Evolutionary conservation across 2,113 vertebrate species (phyloP).

Genomic region (Myocastor coypus): DNA sequence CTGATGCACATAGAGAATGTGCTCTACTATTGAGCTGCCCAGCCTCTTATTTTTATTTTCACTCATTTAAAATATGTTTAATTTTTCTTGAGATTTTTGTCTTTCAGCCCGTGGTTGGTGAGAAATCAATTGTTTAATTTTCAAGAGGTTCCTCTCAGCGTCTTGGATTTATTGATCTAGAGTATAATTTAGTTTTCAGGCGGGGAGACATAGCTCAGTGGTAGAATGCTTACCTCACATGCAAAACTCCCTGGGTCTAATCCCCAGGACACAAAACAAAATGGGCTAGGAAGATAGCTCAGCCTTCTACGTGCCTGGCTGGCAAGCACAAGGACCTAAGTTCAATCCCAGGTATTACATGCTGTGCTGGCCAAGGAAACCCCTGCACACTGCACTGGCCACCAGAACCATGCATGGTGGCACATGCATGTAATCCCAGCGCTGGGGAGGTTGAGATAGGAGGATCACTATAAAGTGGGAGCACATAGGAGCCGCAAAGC

Average conservation of each 20-base stretch:
- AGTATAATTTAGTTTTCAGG: background rate
- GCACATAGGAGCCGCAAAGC: too few relatives aligned
- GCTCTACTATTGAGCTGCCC: background rate
- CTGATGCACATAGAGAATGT: background rate
- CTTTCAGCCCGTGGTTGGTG: background rate
- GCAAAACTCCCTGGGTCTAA: background rate
- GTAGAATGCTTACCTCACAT: background rate
- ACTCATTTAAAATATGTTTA: constrained; percentile 29
- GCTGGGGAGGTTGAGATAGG: too few relatives aligned
- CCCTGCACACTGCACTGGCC: too few relatives aligned
- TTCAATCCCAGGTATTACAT: too few relatives aligned
- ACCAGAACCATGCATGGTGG: too few relatives aligned
- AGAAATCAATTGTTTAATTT: constrained; percentile 46
- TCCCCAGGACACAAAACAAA: background rate
- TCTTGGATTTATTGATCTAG: constrained; percentile 25
- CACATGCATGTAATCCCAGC: too few relatives aligned
- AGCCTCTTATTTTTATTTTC: constrained; percentile 14
- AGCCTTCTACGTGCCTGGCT: too few relatives aligned
- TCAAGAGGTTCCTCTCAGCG: background rate
- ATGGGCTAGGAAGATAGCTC: too few relatives aligned
- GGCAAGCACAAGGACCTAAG: too few relatives aligned
- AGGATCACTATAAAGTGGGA: too few relatives aligned
- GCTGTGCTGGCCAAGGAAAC: too few relatives aligned
- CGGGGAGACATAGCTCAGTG: background rate
- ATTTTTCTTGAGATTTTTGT: constrained; percentile 41